Evolutionary conservation across 2,888 invertebrate genomes (phyloP).

Genomic region (Cheilosia scutellata): DNA sequence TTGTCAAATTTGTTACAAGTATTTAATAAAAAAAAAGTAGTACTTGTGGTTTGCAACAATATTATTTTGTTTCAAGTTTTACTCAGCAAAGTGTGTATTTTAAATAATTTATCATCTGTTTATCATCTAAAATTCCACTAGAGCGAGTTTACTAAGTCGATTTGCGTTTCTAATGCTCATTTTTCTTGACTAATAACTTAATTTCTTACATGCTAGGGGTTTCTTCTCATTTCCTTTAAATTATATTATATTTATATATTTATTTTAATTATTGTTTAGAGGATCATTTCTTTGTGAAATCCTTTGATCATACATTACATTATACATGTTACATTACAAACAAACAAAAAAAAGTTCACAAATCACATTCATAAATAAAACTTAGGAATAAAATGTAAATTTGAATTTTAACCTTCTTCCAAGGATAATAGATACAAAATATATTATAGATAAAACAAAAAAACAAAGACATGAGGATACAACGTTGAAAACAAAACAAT

Average conservation of each 20-base stretch:
- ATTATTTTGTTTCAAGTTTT: conserved; percentile 27
- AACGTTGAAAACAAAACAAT: conserved; percentile 57
- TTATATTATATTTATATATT: conserved; percentile 53
- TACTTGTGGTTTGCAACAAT: conserved; percentile 35
- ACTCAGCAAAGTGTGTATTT: conserved; percentile 58
- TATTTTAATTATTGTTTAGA: conserved; percentile 53
- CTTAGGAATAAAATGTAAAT: conserved; percentile 40
- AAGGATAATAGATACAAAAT: conserved; percentile 60
- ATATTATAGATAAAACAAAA: conserved; percentile 38
- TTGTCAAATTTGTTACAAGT: conserved; percentile 41
- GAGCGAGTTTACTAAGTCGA: conserved; percentile 67
- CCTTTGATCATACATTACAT: conserved; percentile 58
- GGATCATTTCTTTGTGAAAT: conserved; percentile 58
- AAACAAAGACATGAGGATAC: conserved; percentile 58
- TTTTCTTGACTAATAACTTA: conserved; percentile 70
- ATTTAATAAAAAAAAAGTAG: conserved; percentile 34
- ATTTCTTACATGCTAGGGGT: conserved; percentile 61
- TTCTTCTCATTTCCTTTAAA: conserved; percentile 50
- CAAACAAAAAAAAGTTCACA: conserved; percentile 39
- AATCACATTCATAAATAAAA: conserved; percentile 65
- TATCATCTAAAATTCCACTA: conserved; percentile 59
- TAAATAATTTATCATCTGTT: conserved; percentile 15
- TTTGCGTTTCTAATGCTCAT: conserved; percentile 57
- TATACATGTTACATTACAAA: conserved; percentile 54
- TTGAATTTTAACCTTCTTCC: conserved; percentile 66